Percentiles rank a stretch among this genome's conserved stretches.
phyloP scores from a whole-genome alignment of 2,888 invertebrate genomes.

The Herminia tarsipennalis region DNA sequence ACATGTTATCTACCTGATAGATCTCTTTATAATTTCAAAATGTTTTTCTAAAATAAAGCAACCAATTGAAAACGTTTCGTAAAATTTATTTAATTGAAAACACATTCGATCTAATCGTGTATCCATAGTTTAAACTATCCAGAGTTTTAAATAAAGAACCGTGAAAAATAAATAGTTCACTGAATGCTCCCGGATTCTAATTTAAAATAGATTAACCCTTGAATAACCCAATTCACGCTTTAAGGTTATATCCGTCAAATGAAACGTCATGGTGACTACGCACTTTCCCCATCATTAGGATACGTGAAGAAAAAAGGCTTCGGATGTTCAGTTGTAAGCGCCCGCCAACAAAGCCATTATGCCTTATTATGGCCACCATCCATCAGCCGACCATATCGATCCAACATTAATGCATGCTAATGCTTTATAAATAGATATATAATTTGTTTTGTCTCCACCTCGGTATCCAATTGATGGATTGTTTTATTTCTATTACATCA shows the following conservation, averaged over 20 bases:
- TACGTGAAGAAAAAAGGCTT: conserved; percentile 74
- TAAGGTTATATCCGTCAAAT: conserved; percentile 73
- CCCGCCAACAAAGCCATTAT: conserved; percentile 83
- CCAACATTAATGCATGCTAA: conserved; percentile 83
- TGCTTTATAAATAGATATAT: conserved; percentile 85
- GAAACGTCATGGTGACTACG: conserved; percentile 73
- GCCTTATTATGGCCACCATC: conserved; percentile 83
- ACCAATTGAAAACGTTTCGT: no score
- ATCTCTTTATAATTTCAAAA: conserved; percentile 36
- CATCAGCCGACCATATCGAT: conserved; percentile 83
- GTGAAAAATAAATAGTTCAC: conserved; percentile 45
- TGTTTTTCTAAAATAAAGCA: conserved; percentile 20
- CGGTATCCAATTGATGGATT: conserved; percentile 78
- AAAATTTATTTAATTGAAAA: no score
- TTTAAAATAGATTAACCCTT: conserved; percentile 74
- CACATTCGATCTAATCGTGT: no score
- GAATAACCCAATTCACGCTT: conserved; percentile 69
- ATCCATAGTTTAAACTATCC: not conserved
- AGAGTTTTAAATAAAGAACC: conserved; percentile 17
- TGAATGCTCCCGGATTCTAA: conserved; percentile 54
- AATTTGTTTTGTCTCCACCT: conserved; percentile 85
- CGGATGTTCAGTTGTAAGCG: conserved; percentile 73
- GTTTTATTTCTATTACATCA: conserved; percentile 73
- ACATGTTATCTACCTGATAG: conserved; percentile 28
- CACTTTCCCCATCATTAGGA: conserved; percentile 79